Percentiles rank a stretch among this genome's conserved stretches.
Evolutionary conservation across 2,797 vertebrate genomes (phyloP).

Genomic region (Xyrichtys novacula): DNA sequence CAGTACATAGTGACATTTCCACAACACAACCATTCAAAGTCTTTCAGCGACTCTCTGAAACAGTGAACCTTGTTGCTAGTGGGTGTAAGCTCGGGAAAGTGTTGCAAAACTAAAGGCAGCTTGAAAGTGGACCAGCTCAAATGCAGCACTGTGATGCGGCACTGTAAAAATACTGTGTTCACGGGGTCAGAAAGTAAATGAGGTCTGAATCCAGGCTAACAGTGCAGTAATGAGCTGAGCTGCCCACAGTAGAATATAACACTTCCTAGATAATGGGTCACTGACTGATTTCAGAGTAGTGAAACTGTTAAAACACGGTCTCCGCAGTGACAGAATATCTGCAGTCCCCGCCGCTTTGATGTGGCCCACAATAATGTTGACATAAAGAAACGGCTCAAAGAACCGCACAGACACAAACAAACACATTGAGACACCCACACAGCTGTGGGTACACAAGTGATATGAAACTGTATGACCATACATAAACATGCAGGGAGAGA

Average conservation of each 20-base stretch:
- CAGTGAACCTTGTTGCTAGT: too few species aligned
- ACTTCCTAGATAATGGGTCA: slow-evolving; percentile 11
- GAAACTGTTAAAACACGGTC: slow-evolving; percentile 23
- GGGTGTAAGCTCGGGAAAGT: neutral
- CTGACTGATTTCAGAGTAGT: slow-evolving; percentile 12
- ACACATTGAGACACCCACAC: slow-evolving; percentile 53
- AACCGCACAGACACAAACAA: slow-evolving; percentile 24
- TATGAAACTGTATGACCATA: slow-evolving; percentile 44
- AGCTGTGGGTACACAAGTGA: slow-evolving; percentile 46
- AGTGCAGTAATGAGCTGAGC: slow-evolving; percentile 15
- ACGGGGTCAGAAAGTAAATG: slow-evolving; percentile 4
- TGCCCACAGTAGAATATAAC: neutral
- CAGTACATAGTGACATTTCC: too few species aligned
- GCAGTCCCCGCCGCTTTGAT: slow-evolving; percentile 37
- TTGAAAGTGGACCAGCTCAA: neutral
- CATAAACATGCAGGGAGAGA: slow-evolving; percentile 38
- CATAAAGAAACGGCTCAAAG: slow-evolving; percentile 43
- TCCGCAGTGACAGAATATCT: slow-evolving; percentile 25
- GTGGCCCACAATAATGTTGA: slow-evolving; percentile 44
- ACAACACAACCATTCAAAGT: too few species aligned
- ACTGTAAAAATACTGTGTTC: neutral
- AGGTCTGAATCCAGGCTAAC: neutral
- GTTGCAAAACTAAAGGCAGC: neutral
- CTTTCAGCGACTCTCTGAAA: too few species aligned
- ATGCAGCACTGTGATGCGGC: neutral